phyloP scores from a whole-genome alignment of 1,140 invertebrate species.

The Calephelis virginiensis region DNA sequence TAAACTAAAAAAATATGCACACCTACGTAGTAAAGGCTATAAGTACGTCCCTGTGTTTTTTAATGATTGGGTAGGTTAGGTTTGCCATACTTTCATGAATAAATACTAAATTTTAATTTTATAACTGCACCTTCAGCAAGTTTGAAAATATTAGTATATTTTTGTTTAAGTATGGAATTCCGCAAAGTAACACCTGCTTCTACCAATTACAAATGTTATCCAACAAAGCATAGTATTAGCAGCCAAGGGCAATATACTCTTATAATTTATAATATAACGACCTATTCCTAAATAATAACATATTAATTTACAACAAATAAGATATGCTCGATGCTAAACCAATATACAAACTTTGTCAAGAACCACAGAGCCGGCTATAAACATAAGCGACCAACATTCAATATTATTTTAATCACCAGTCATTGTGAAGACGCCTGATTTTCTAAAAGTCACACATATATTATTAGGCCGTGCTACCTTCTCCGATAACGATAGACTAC shows the following conservation, averaged over 20 bases:
- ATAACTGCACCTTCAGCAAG: too few relatives aligned
- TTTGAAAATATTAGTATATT: too few relatives aligned
- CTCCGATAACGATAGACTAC: conserved; percentile 46
- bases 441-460: conserved; percentile 39
- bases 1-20: too few relatives aligned
- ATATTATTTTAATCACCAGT: conserved; percentile 37
- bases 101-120: too few relatives aligned
- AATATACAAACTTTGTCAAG: conserved; percentile 1
- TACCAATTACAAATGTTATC: too few relatives aligned
- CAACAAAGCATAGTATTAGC: neutral
- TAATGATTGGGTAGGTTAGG: too few relatives aligned
- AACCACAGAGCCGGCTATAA: neutral
- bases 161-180: too few relatives aligned
- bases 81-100: too few relatives aligned
- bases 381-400: conserved; percentile 12
- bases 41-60: too few relatives aligned
- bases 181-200: too few relatives aligned
- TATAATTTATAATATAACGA: conserved; percentile 16
- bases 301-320: conserved; percentile 8
- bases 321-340: conserved; percentile 9
- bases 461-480: conserved; percentile 60
- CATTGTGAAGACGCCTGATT: conserved; percentile 39
- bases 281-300: conserved; percentile 14
- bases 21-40: too few relatives aligned
- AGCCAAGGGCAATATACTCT: conserved; percentile 8